Percentiles rank a stretch among this genome's conserved stretches.
Conservation (phyloP, 2,797 vertebrate species). For the Mormyrus hasselquistii region DNA sequence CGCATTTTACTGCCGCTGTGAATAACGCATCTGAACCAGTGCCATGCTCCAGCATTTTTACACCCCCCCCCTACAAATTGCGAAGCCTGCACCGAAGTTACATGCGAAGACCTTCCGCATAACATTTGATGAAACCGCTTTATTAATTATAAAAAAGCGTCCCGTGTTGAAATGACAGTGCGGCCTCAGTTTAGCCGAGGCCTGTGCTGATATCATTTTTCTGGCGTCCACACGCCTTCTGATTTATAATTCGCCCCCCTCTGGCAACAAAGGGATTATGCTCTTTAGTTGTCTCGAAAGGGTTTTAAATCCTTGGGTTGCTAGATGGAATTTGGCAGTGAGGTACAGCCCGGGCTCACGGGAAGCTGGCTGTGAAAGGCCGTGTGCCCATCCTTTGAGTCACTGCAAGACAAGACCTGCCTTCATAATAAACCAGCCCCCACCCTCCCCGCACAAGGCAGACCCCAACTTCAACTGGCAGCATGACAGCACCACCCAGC, state of each 20-base stretch:
- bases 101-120: slow-evolving; percentile 25
- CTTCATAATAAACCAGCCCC: not conserved
- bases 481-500: not conserved
- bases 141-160: slow-evolving; percentile 40
- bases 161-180: slow-evolving; percentile 32
- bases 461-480: not conserved
- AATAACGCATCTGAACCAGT: not conserved
- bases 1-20: not conserved
- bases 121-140: slow-evolving; percentile 35
- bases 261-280: slow-evolving; percentile 31
- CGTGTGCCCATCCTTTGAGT: slow-evolving; percentile 15
- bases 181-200: slow-evolving; percentile 20
- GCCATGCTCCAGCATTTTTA: not conserved
- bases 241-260: slow-evolving; percentile 28
- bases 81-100: slow-evolving; percentile 14
- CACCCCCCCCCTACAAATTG: not conserved
- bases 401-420: not conserved
- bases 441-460: not conserved
- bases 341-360: not conserved
- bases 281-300: slow-evolving; percentile 30
- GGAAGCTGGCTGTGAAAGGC: slow-evolving; percentile 24
- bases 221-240: slow-evolving; percentile 26
- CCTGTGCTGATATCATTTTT: slow-evolving; percentile 33
- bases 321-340: slow-evolving; percentile 15
- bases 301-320: slow-evolving; percentile 8